phyloP scores from a whole-genome alignment of 1,140 invertebrate genomes.

The Ruditapes philippinarum region DNA sequence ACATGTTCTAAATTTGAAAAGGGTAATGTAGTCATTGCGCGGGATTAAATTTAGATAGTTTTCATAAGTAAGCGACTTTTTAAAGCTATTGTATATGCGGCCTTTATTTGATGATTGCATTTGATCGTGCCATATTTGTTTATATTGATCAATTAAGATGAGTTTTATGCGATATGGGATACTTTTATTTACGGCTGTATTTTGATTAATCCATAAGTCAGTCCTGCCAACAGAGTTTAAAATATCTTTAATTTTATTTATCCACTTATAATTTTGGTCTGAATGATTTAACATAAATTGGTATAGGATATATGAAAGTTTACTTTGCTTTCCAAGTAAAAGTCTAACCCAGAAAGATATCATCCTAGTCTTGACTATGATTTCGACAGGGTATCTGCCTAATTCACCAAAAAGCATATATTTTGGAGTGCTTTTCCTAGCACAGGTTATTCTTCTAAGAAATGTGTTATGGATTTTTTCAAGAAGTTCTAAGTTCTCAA shows the following conservation, averaged over 20 bases:
- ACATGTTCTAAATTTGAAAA: too few species aligned
- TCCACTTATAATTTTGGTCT: slow-evolving; percentile 7
- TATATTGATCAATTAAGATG: too few species aligned
- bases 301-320: background rate
- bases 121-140: too few species aligned
- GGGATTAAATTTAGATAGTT: too few species aligned
- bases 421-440: background rate
- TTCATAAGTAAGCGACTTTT: too few species aligned
- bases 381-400: background rate
- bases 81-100: too few species aligned
- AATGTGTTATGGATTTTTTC: slow-evolving; percentile 1
- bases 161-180: too few species aligned
- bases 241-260: slow-evolving; percentile 31
- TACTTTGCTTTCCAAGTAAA: background rate
- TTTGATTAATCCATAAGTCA: slow-evolving; percentile 23
- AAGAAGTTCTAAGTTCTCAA: slow-evolving; percentile 1
- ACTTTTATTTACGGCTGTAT: background rate
- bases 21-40: background rate
- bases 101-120: too few species aligned
- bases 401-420: background rate
- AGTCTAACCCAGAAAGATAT: slow-evolving; percentile 14
- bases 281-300: background rate
- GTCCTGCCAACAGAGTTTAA: background rate
- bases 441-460: background rate
- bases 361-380: background rate